Evolutionary conservation across 2,888 invertebrate species (phyloP), one percentile per base, ranked within the genome.

Genomic region (Drosophila paranaensis): DNA sequence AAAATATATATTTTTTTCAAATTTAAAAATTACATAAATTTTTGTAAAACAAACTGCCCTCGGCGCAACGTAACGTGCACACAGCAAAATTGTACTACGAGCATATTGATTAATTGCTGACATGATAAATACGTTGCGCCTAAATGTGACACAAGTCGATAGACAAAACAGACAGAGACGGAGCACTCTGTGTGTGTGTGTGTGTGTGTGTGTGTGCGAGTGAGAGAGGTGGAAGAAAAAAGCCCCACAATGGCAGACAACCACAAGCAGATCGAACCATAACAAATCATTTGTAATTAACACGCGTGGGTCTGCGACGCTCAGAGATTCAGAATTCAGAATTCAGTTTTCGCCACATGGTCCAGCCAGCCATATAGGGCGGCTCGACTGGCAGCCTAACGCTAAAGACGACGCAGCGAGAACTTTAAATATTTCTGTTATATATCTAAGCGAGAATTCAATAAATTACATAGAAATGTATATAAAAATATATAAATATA

Each of bases 211-310:
- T 61, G 45, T 25, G 53, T 27, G 35, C 1, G 55, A 2, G 57
- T 25, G 48, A 43, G 53, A 74, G 71, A 58, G 71, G 35, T 9
- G 8, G 43, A 25, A 25, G 33, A 46, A 68, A 74, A 81, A 82
- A 71, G 77, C 71, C 84, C 88, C 87, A 87, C 81, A 89, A 83
- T 78, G 74, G 75, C 67, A 81, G 6, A 74, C 78, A 75, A 78
- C 77, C 85, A 84, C 78, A 89, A 60, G 54, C 69, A 61, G 61
- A 75, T 50, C 71, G 70, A 75, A 77, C 68, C 89, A 86, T 83
- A 88, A 75, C 81, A 77, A 87, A 88, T 88, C 81, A 90, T 87
- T 87, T 90, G 89, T 90, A 90, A 88, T 90, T 90, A 81, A 81
- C 83, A 82, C 86, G 89, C 89, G 86, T 87, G 86, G 86, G 86